Conservation (phyloP, 2,113 vertebrate genomes). For the Campylomormyrus tamandua region DNA sequence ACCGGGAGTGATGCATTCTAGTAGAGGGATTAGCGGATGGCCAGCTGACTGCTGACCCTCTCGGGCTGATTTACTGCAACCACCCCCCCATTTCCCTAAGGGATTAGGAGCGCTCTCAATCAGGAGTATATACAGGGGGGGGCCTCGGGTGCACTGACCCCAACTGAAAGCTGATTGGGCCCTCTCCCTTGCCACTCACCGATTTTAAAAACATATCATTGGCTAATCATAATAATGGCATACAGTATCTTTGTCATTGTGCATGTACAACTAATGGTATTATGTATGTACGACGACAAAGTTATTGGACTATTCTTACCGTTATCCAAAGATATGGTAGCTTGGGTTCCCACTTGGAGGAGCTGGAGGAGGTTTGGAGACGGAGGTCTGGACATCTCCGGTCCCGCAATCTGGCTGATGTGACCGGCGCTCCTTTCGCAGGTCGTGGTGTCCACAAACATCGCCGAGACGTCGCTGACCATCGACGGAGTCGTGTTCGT, state of each 20-base stretch:
- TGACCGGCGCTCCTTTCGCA: slow-evolving; percentile 44
- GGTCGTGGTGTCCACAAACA: slow-evolving; percentile 96
- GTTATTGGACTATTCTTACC: neutral
- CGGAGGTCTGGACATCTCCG: neutral
- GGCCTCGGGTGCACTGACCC: neutral
- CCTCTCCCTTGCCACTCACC: neutral
- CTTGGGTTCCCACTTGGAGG: neutral
- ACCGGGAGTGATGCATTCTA: neutral
- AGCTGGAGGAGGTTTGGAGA: neutral
- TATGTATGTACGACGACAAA: neutral
- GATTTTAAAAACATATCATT: neutral
- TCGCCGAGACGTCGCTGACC: slow-evolving; percentile 93
- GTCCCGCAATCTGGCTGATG: neutral
- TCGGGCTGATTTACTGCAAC: neutral
- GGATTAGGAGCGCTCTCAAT: neutral
- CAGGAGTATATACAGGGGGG: neutral
- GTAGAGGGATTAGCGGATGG: neutral
- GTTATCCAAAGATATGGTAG: neutral
- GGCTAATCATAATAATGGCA: neutral
- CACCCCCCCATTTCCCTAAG: neutral
- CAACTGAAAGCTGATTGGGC: neutral
- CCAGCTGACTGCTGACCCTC: neutral
- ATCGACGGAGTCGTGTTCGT: slow-evolving; percentile 96
- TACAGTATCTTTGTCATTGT: neutral
- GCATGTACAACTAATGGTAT: neutral